A percentile compares a stretch with the other conserved stretches of the same genome.
phyloP scores from a whole-genome alignment of 2,113 vertebrate genomes.

The Donacobius atricapilla region DNA sequence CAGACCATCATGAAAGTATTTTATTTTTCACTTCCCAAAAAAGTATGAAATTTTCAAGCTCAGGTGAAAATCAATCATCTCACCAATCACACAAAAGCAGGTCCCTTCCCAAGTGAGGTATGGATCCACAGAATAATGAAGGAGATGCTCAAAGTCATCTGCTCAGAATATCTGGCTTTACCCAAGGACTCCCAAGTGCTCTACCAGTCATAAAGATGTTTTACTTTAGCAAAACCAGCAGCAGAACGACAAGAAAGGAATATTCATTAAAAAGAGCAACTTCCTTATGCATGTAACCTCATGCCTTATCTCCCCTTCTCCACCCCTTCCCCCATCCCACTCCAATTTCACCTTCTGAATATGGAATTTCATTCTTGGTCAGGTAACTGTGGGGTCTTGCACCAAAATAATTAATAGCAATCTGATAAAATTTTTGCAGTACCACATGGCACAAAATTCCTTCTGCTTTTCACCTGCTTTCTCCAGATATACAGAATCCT shows the following conservation, averaged over 20 bases:
- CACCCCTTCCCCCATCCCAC: background rate
- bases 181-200: background rate
- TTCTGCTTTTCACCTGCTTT: background rate
- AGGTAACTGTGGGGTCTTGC: background rate
- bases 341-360: background rate
- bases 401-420: background rate
- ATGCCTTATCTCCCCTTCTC: fast-evolving
- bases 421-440: background rate
- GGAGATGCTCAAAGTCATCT: background rate
- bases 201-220: background rate
- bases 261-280: background rate
- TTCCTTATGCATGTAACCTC: too few relatives aligned
- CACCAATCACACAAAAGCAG: background rate
- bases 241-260: background rate
- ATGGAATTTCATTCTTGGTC: background rate
- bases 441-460: background rate
- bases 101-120: background rate
- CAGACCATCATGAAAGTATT: conserved; percentile 34
- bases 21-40: conserved; percentile 65
- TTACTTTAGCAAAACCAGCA: background rate
- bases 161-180: background rate
- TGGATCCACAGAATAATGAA: background rate
- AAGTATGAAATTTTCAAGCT: conserved; percentile 40
- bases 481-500: background rate
- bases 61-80: conserved; percentile 24